Conservation (phyloP, 2,888 invertebrate genomes). For the Onchidella celtica region DNA sequence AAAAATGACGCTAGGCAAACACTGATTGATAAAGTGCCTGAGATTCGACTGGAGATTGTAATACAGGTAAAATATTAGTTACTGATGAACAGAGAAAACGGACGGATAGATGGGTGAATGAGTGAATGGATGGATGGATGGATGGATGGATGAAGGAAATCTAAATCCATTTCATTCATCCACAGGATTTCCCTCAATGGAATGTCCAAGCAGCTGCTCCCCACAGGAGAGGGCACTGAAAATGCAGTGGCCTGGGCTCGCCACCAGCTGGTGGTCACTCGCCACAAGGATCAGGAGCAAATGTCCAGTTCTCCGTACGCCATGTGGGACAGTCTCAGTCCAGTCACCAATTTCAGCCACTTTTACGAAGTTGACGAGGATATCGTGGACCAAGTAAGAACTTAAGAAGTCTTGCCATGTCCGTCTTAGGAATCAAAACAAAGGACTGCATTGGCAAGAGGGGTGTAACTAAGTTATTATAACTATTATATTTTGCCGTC, state of each 20-base stretch:
- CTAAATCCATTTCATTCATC: background rate
- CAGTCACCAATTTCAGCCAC: constrained; percentile 70
- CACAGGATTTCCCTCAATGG: constrained; percentile 51
- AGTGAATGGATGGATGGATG: too few species aligned
- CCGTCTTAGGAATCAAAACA: too few species aligned
- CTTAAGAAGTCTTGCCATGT: too few species aligned
- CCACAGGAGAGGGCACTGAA: constrained; percentile 65
- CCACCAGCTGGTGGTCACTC: constrained; percentile 73
- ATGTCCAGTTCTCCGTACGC: constrained; percentile 70
- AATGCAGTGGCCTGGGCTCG: constrained; percentile 70
- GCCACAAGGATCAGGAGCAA: constrained; percentile 69
- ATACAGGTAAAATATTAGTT: background rate
- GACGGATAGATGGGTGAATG: too few species aligned
- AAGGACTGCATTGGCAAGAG: too few species aligned
- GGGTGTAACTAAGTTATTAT: too few species aligned
- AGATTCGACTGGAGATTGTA: too few species aligned
- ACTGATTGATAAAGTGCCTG: too few species aligned
- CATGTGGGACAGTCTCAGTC: constrained; percentile 73
- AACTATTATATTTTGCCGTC: too few species aligned
- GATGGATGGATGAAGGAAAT: too few species aligned
- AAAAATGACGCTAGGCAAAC: too few species aligned
- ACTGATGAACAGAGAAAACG: background rate
- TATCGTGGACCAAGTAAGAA: constrained; percentile 70
- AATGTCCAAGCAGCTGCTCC: constrained; percentile 69
- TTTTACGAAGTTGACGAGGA: constrained; percentile 71